Conservation (phyloP, 2,888 invertebrate species). For the Catonia carolina region DNA sequence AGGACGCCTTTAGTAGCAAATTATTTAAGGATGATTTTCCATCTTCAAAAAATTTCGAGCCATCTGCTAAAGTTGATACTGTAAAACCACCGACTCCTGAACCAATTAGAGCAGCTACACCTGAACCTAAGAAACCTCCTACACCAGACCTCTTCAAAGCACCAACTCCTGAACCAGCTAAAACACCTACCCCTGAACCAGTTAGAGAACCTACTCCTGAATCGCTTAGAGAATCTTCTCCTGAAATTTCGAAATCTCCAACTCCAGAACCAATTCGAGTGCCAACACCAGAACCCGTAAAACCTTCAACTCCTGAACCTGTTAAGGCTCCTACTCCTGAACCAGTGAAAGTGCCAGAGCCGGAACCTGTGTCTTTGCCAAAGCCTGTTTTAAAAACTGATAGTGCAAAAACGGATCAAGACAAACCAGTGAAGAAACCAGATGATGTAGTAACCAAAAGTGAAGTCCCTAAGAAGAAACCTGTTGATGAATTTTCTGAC, state of each 20-base stretch:
- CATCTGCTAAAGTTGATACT: too few relatives aligned
- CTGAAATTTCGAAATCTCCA: slow-evolving; percentile 19
- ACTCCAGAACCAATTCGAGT: slow-evolving; percentile 30
- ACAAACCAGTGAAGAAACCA: background rate
- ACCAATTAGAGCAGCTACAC: background rate
- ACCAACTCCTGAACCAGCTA: slow-evolving; percentile 4
- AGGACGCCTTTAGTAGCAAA: background rate
- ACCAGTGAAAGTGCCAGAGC: background rate
- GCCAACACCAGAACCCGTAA: slow-evolving; percentile 24
- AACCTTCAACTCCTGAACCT: slow-evolving; percentile 8
- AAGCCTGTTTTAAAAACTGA: background rate
- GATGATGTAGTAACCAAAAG: background rate
- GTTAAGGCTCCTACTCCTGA: background rate
- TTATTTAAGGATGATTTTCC: background rate
- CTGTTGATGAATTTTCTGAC: slow-evolving; percentile 42
- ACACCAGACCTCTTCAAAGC: background rate
- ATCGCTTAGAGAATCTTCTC: slow-evolving; percentile 15
- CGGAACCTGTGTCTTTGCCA: too few relatives aligned
- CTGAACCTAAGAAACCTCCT: background rate
- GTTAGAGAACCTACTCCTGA: slow-evolving; percentile 23
- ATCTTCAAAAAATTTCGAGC: too few relatives aligned
- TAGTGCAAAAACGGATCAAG: background rate
- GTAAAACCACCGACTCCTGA: background rate
- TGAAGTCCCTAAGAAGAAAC: slow-evolving; percentile 34
- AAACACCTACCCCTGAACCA: slow-evolving; percentile 14